Evolutionary conservation across 1,140 invertebrate species (phyloP).

Genomic region (Drosophila albomicans): DNA sequence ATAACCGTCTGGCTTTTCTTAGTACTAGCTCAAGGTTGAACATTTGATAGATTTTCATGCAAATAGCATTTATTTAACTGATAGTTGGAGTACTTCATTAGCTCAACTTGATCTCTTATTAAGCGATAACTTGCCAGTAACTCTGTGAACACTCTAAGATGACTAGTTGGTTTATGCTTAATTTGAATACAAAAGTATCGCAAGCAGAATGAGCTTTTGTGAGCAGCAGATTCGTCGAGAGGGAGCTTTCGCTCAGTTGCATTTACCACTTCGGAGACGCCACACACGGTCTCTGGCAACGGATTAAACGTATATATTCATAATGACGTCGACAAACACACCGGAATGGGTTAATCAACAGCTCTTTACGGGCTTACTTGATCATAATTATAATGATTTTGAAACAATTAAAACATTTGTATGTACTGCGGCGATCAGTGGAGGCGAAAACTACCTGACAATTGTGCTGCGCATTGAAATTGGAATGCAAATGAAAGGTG

Average conservation of each 20-base stretch:
- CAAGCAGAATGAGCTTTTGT: constrained; percentile 14
- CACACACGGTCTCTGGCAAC: constrained; percentile 9
- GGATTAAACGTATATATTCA: background rate
- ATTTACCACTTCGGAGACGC: background rate
- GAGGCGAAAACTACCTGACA: constrained; percentile 74
- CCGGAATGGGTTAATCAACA: constrained; percentile 85
- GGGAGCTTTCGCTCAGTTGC: constrained; percentile 41
- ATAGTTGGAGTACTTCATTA: background rate
- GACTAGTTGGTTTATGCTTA: background rate
- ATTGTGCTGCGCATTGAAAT: constrained; percentile 67
- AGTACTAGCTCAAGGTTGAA: background rate
- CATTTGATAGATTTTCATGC: background rate
- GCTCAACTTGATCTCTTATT: background rate
- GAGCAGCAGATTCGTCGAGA: background rate
- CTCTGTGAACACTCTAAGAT: background rate
- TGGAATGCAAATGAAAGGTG: constrained; percentile 62
- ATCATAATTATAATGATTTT: constrained; percentile 72
- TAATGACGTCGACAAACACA: constrained; percentile 32
- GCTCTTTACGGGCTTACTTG: constrained; percentile 83
- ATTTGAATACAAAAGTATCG: background rate
- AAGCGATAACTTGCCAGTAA: background rate
- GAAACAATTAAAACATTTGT: constrained; percentile 53
- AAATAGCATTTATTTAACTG: background rate
- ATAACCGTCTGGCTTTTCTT: background rate
- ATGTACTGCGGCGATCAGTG: constrained; percentile 51